Evolutionary conservation across 2,888 invertebrate species (phyloP), one percentile per base, ranked within the genome.

Genomic region (Bibio marci): DNA sequence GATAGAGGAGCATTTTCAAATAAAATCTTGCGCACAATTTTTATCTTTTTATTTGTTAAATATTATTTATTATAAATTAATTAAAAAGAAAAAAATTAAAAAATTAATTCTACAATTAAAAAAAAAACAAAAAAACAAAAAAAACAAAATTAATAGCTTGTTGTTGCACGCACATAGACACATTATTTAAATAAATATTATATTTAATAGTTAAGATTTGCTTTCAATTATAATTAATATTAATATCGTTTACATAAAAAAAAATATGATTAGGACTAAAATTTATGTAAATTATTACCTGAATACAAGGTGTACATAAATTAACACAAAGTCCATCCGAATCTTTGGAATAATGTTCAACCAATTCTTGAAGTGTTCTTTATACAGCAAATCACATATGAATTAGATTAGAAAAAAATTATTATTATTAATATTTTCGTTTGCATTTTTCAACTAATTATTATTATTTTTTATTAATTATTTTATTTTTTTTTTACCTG

Each of bases 321-420:
- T 94, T 92, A 45, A 98, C 97, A 64, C 98, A 99, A 39, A 98
- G 75, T 13, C 98, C 98, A 62, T 98, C 98, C 13, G 97, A 87
- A 60, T 95, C 94, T 66, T 85, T 81, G 65, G 88, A 88, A 66
- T 98, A 98, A 63, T 98, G 94, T 53, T 91, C 90, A 34, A 97
- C 95, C 40, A 98, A 74, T 62, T 98, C 97, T 62, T 94, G 90
- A 37, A 98, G 71, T 12, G 94, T 94, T 51, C 91, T 76, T 38
- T 14, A 43, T 22, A 6, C 8, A 22, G 4, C 8, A 22, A 22
- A 22, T 6, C 4, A 22, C 4, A 22, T 6, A 6, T 4, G 8
- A 22, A 22, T 22, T 22, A 22, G 8, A 22, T 22, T 22, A 22
- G 8, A 22, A 6, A 22, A 22, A 22, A 22, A 22, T 22, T 8